Base-by-base conservation (phyloP, 1,140 invertebrate genomes). In the Aphaenogaster floridana region DNA sequence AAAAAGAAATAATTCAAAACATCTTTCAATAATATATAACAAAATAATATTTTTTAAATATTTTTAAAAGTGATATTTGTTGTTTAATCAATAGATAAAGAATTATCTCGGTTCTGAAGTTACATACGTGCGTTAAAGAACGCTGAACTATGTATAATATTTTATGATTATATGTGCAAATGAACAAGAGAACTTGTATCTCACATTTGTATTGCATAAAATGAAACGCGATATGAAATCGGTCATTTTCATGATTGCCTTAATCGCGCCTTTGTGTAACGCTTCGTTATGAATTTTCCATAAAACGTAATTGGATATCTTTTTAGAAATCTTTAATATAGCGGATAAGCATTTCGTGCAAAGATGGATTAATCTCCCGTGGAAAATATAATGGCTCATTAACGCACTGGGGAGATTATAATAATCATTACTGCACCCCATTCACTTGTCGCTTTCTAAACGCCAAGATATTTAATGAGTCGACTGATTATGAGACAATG, bases 401-500 rank as follows among this genome's bases (percentile, higher is more conserved):
- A 88, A 78, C 57, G 72, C 63, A 77, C 69, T 39, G n/a, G 45
- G 66, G n/a, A 48, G 28, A 84, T 85, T 83, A 84, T 74, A 45
- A 76, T 87, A 85, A 87, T 87, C 17, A 69, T 87, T 85, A 85
- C 48, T 74, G 34, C 42, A 64, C 48, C 42, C n/a, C 28, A 64
- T 87, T 76, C 69, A 59, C 81, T 77, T 85, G 52, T 77, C 64
- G 83, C 81, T 88, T 88, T 88, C 87, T 86, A 88, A 77, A 71
- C 63, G 81, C 69, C n/a, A 83, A 71, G 71, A 85, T 66, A 81
- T 74, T 87, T 74, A 84, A 84, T 87, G 79, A 74, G 34, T 80
- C 42, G 61, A 48, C 52, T 80, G 76, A 86, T 86, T 81, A 81
- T 68, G 85, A 69, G 77, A 86, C 85, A 86, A 86, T 86, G 52